Conservation (phyloP, 2,113 vertebrate species). For the Aptenodytes patagonicus region DNA sequence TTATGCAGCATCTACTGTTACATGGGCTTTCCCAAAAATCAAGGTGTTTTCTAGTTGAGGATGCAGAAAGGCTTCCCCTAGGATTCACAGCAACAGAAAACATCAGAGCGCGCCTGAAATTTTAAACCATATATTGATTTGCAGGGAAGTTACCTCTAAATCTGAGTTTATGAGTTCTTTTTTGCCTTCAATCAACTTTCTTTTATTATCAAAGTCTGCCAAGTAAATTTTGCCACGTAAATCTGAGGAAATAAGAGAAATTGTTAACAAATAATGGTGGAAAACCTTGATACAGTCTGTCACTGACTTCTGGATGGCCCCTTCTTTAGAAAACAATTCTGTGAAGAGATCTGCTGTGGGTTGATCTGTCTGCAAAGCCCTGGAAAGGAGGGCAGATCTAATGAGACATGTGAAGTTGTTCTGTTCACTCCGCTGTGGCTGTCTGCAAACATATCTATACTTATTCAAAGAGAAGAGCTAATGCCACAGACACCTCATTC, state of each 20-base stretch:
- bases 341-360: background rate
- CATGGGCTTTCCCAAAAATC: background rate
- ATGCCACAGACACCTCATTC: background rate
- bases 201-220: constrained; percentile 70
- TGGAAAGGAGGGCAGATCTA: background rate
- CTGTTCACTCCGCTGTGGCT: background rate
- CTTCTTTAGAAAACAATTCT: background rate
- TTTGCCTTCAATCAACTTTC: background rate
- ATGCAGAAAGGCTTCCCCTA: background rate
- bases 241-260: constrained; percentile 58
- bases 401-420: background rate
- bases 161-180: constrained; percentile 35
- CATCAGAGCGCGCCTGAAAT: background rate
- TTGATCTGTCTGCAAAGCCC: background rate
- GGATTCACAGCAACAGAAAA: background rate
- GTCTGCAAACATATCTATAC: rapidly evolving
- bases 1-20: background rate
- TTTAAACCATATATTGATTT: background rate
- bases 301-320: background rate
- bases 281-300: background rate
- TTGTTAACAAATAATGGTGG: background rate
- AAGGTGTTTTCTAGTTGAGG: background rate
- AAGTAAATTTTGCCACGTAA: constrained; percentile 49
- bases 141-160: constrained; percentile 58
- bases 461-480: background rate